Evolutionary conservation across 2,113 vertebrate genomes (phyloP).

Genomic region (Indri indri): DNA sequence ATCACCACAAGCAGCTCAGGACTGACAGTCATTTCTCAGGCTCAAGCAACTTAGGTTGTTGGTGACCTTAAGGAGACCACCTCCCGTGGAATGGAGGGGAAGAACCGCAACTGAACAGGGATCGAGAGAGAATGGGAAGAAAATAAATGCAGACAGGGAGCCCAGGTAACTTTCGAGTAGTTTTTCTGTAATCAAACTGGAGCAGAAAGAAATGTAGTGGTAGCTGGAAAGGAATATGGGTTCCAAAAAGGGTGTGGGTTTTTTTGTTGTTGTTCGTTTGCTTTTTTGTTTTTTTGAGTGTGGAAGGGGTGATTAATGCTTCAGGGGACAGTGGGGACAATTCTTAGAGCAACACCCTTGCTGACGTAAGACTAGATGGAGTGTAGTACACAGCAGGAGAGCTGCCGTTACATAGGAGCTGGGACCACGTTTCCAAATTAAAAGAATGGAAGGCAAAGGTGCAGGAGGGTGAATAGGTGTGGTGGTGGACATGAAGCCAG

Average conservation of each 20-base stretch:
- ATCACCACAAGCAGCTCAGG: background rate
- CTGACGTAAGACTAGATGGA: background rate
- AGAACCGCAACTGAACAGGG: accelerated
- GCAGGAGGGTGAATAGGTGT: no score
- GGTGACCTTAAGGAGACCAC: background rate
- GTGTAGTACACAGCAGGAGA: background rate
- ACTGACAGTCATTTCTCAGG: background rate
- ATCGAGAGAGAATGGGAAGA: background rate
- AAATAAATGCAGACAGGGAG: background rate
- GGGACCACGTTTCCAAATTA: background rate
- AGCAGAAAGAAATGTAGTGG: background rate
- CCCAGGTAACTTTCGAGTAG: no score
- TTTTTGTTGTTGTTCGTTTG: no score
- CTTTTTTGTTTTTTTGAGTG: background rate
- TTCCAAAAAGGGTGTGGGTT: background rate
- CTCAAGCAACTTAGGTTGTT: background rate
- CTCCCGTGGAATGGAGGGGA: background rate
- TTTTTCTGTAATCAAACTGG: background rate
- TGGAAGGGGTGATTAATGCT: no score
- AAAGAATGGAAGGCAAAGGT: background rate
- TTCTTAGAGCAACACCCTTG: background rate
- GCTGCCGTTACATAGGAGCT: background rate
- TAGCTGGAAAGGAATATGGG: background rate
- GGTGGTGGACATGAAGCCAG: no score
- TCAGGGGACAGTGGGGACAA: background rate